Conservation (phyloP, 2,888 invertebrate genomes). For the Euspilapteryx auroguttella region DNA sequence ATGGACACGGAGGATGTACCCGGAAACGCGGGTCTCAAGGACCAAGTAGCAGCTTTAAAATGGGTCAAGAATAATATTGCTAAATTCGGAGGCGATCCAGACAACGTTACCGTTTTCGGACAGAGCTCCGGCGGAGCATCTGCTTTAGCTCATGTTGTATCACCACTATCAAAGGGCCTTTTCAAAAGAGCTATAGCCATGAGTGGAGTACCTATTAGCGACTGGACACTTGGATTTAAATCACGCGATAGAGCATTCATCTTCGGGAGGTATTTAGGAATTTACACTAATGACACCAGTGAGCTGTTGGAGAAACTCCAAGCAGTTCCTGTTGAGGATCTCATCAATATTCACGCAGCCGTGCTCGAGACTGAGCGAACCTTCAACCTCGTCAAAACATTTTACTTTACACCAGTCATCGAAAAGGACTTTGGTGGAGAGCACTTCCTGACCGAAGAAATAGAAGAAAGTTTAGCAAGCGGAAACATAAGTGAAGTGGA, state of each 20-base stretch:
- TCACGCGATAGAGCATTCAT: conserved; percentile 13
- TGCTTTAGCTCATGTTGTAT: conserved; percentile 11
- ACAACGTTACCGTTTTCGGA: conserved; percentile 22
- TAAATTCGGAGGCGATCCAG: conserved; percentile 9
- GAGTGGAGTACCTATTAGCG: conserved; percentile 11
- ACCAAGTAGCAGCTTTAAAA: conserved; percentile 6
- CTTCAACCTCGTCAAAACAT: conserved; percentile 8
- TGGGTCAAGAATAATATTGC: conserved; percentile 6
- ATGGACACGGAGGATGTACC: conserved; percentile 34
- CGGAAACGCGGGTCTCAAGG: conserved; percentile 48
- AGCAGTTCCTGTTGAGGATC: conserved; percentile 12
- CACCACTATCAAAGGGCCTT: conserved; percentile 12
- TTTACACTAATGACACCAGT: conserved; percentile 11
- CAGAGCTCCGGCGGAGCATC: conserved; percentile 25
- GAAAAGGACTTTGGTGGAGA: conserved; percentile 15
- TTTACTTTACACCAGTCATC: conserved; percentile 13
- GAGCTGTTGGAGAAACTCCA: conserved; percentile 16
- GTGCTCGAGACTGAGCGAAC: conserved; percentile 6
- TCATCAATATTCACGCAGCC: conserved; percentile 10
- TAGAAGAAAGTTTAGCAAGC: conserved; percentile 12
- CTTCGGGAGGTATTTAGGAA: conserved; percentile 15
- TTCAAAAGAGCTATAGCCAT: conserved; percentile 13
- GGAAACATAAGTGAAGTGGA: conserved; percentile 50
- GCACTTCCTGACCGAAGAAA: conserved; percentile 12
- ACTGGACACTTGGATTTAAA: conserved; percentile 13